phyloP scores from a whole-genome alignment of 2,113 vertebrate species.

The Nothocercus nigrocapillus region DNA sequence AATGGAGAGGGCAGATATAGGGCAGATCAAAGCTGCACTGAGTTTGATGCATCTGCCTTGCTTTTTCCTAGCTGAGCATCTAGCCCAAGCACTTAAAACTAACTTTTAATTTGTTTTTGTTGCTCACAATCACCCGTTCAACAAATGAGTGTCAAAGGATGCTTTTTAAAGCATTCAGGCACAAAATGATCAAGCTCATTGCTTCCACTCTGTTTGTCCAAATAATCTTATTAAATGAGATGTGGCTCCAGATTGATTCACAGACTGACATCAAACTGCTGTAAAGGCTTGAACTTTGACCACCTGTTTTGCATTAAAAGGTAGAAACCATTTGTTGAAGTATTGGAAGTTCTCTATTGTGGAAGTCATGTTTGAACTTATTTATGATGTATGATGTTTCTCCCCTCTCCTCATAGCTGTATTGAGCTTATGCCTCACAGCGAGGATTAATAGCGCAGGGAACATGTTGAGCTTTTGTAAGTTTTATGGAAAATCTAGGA shows the following conservation, averaged over 20 bases:
- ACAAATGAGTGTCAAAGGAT: conserved; percentile 68
- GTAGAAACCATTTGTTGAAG: background rate
- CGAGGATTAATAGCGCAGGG: background rate
- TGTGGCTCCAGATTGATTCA: background rate
- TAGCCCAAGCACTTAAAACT: conserved; percentile 9
- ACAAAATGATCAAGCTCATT: conserved; percentile 49
- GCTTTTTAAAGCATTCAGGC: conserved; percentile 43
- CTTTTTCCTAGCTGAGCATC: background rate
- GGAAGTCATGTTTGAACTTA: background rate
- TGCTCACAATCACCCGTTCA: conserved; percentile 31
- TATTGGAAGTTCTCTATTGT: background rate
- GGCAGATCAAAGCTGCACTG: background rate
- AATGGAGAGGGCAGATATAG: background rate
- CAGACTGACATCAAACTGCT: background rate
- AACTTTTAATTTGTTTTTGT: conserved; percentile 63
- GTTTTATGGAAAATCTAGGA: background rate
- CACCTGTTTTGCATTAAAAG: background rate
- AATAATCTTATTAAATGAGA: conserved; percentile 49
- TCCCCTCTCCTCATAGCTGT: background rate
- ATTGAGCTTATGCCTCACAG: background rate
- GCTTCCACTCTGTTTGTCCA: conserved; percentile 46
- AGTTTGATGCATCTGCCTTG: background rate
- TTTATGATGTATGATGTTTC: background rate
- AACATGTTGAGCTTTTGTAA: background rate
- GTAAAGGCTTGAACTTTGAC: background rate